Evolutionary conservation across 2,797 vertebrate genomes (phyloP), one percentile per base, ranked within the genome.

Genomic region (Phataginus tricuspis): DNA sequence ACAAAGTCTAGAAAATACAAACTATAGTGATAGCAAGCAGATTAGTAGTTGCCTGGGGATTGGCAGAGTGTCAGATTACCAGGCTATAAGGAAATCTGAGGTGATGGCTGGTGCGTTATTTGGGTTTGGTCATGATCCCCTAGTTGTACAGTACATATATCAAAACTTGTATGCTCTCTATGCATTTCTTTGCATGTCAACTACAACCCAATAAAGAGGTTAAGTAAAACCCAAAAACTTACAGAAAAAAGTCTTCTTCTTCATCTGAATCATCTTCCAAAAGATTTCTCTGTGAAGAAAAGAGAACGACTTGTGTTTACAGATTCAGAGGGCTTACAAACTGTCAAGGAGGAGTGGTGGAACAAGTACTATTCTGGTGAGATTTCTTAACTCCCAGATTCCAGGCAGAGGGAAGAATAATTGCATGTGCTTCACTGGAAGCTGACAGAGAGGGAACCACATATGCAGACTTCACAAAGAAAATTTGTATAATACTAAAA

Each of bases 211-310:
- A 71, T 45, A 87, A 84, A 86, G 63, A n/a, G 69, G 23, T 68
- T 68, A 31, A 37, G 78, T 74, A 71, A 75, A 75, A 10, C 45
- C 45, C 45, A 88, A 75, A 87, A 72, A 99, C 99, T 99, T 98
- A 99, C 99, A 99, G 98, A 97, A 99, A 99, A 98, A 99, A 99
- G 98, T 99, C 99, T 97, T 99, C 99, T 97, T 99, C 99, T 98
- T 99, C 99, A 98, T 99, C 99, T 0, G 99, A 99, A 98, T 99
- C 99, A 97, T 99, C 99, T 98, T 99, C 99, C 96, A 99, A 97
- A 37, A 99, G 98, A 98, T 99, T 99, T 98, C 99, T 99, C 99
- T 99, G 98, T 90, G 88, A 98, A 96, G 97, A 92, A 79, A 96
- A 89, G 29, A 57, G 42, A 79, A 92, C 79, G 42, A 86, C 14